phyloP scores from a whole-genome alignment of 2,888 invertebrate species.

The Trichogramma evanescens region DNA sequence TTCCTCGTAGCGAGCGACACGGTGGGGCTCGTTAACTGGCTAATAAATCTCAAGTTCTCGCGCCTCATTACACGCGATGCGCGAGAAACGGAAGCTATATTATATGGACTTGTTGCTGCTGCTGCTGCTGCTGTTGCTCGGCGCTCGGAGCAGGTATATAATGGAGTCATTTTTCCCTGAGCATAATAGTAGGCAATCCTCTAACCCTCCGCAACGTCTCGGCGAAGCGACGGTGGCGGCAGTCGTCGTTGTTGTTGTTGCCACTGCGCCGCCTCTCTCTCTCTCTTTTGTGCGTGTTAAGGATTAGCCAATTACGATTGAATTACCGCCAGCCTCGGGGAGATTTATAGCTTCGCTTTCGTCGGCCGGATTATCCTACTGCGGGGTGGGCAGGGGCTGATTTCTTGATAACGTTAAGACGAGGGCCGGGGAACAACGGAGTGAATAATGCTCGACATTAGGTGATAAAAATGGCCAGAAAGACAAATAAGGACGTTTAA shows the following conservation, averaged over 20 bases:
- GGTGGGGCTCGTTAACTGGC: background rate
- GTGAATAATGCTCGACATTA: constrained; percentile 17
- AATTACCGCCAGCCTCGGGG: constrained; percentile 33
- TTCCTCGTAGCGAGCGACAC: too few relatives aligned
- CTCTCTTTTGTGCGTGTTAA: constrained; percentile 31
- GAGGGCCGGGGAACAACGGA: background rate
- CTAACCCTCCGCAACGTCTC: too few relatives aligned
- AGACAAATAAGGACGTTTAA: too few relatives aligned
- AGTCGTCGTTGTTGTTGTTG: too few relatives aligned
- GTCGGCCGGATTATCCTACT: constrained; percentile 8
- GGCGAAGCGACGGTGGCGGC: too few relatives aligned
- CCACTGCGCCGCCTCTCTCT: too few relatives aligned
- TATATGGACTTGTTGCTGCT: constrained; percentile 43
- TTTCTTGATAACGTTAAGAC: background rate
- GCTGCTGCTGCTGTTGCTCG: constrained; percentile 25
- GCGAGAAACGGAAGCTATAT: constrained; percentile 42
- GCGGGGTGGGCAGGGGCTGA: background rate
- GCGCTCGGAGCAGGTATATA: constrained; percentile 31
- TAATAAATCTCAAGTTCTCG: background rate
- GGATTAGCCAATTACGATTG: constrained; percentile 47
- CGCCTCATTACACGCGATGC: constrained; percentile 13
- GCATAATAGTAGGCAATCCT: too few relatives aligned
- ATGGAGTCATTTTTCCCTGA: constrained; percentile 46
- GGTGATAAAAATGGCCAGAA: constrained; percentile 12
- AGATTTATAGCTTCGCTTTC: constrained; percentile 27